Evolutionary conservation across 2,797 vertebrate genomes (phyloP), one percentile per base, ranked within the genome.

Genomic region (Tolypeutes matacus): DNA sequence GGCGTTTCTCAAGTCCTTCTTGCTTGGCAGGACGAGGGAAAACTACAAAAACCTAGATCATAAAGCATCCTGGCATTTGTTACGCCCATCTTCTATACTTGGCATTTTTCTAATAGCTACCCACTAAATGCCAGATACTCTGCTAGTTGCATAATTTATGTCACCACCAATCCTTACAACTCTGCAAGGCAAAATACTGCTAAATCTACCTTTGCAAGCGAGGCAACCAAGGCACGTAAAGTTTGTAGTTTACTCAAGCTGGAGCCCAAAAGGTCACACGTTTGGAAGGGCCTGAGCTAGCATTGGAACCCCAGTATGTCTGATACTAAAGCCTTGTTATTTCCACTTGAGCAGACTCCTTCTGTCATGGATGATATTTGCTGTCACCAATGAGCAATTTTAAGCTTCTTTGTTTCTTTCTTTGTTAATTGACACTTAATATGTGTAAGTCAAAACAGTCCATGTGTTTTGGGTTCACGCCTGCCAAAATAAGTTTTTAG

Each of bases 71-170:
- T 27, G 75, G 42, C 5, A 51, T 78, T 89, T 83, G 23, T 67
- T 75, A 34, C 62, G 42, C 42, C 53, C 5, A 51, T 67, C 67
- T 87, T 64, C 81, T 94, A 36, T 67, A 91, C 34, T 81, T 75
- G 90, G 21, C 11, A 73, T 85, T 80, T 95, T 96, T 94, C 91
- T 78, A 82, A 92, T 62, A 88, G 72, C 53, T 51, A n/a, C 39
- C 51, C 27, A 31, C n/a, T 42, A 64, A 73, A 80, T 39, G 58
- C 42, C 64, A 90, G 65, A 69, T 23, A 39, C 8, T 83, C 36
- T n/a, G 65, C 81, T 81, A 82, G 84, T 75, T 89, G 64, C 3
- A 80, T 90, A 49, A 76, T 49, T 75, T 85, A 58, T 36, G 80
- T 67, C 58, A n/a, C 36, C 58, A 42, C n/a, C 25, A 76, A 67